Conservation (phyloP, 2,888 invertebrate genomes). For the Apotomis turbidana region DNA sequence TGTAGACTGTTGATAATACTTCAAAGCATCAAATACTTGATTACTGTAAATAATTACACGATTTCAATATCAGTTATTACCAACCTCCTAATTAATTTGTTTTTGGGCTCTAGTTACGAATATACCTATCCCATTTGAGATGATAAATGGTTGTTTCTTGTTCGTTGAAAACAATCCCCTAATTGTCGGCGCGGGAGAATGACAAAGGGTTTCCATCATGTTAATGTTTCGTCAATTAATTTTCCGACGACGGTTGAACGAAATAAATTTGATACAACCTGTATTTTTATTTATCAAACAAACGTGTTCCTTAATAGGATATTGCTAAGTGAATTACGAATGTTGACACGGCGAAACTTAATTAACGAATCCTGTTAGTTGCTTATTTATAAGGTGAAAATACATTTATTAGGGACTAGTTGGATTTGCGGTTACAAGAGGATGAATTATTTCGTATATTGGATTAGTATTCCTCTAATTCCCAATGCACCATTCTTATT, state of each 20-base stretch:
- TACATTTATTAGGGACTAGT: background rate
- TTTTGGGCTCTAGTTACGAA: constrained; percentile 2
- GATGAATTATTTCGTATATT: background rate
- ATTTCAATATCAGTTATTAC: background rate
- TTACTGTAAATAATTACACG: background rate
- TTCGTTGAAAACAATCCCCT: constrained; percentile 11
- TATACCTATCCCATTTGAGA: constrained; percentile 13
- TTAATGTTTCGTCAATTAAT: constrained; percentile 22
- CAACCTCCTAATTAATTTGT: background rate
- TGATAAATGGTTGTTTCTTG: constrained; percentile 31
- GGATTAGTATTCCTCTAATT: background rate
- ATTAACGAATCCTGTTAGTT: constrained; percentile 21
- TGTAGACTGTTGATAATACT: no score
- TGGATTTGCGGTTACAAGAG: background rate
- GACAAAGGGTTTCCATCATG: constrained; percentile 23
- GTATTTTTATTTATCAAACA: constrained; percentile 10
- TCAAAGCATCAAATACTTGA: background rate
- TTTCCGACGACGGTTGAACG: constrained; percentile 5
- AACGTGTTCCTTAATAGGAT: constrained; percentile 17
- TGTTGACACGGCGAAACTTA: constrained; percentile 16
- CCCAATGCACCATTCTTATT: no score
- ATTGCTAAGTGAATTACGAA: constrained; percentile 25
- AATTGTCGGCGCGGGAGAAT: constrained; percentile 21
- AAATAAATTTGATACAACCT: constrained; percentile 2
- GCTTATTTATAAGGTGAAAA: constrained; percentile 28